These are phyloP conservation scores for Caranx ignobilis DNA, from an alignment of 2,113 vertebrate species.

Conservation along the genomic window DNA sequence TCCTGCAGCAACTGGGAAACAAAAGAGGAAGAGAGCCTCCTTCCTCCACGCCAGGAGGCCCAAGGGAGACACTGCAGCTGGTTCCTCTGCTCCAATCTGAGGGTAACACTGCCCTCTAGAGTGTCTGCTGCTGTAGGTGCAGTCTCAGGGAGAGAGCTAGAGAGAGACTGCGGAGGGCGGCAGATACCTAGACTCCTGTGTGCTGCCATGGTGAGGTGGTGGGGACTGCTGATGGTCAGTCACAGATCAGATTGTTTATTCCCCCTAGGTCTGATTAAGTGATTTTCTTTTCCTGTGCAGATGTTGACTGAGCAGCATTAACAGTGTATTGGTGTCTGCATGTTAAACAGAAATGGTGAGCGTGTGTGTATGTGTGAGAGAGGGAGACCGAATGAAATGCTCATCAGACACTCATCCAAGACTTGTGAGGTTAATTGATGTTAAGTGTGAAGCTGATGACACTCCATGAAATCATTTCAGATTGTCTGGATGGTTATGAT, in stretches of 20 bases:
- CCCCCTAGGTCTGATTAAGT: constrained; percentile 24
- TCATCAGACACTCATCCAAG: background rate
- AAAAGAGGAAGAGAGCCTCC: constrained; percentile 59
- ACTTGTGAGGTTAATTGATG: background rate
- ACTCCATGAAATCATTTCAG: background rate
- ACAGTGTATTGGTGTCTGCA: background rate
- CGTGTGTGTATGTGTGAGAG: background rate
- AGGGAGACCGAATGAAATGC: background rate
- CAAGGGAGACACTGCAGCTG: constrained; percentile 34
- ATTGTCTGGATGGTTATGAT: background rate
- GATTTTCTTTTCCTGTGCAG: constrained; percentile 32
- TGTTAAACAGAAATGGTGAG: background rate
- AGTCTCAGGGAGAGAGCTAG: background rate
- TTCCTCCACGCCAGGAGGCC: constrained; percentile 25
- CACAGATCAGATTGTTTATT: constrained; percentile 45
- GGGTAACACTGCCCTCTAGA: constrained; percentile 73
- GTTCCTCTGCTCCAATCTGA: constrained; percentile 29
- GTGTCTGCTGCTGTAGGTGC: constrained; percentile 63
- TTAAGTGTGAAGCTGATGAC: background rate
- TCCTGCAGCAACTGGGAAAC: constrained; percentile 64
- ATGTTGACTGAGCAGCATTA: constrained; percentile 33
- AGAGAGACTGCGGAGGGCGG: background rate
- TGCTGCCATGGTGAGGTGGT: background rate
- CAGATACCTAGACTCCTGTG: background rate
- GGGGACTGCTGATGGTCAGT: constrained; percentile 27